phyloP scores from a whole-genome alignment of 2,888 invertebrate genomes.

The Scaptomyza flava region DNA sequence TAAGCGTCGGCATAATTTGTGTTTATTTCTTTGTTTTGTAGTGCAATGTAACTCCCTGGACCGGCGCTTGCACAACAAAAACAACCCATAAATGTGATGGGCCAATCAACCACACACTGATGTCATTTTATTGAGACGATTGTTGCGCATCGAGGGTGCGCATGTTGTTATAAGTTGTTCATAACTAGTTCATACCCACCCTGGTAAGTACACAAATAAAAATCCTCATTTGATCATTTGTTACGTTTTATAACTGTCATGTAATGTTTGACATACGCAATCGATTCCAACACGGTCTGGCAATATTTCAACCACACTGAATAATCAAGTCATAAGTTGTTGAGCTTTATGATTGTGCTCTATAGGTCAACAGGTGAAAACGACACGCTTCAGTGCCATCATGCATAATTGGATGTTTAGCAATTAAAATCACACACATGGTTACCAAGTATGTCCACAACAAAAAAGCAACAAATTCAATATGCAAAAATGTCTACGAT shows the following conservation, averaged over 20 bases:
- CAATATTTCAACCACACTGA: constrained; percentile 17
- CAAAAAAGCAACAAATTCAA: constrained; percentile 34
- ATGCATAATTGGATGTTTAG: constrained; percentile 58
- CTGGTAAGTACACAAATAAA: neutral
- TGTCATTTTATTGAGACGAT: constrained; percentile 21
- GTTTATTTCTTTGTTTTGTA: constrained; percentile 18
- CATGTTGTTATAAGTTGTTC: constrained; percentile 66
- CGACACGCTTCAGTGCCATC: constrained; percentile 39
- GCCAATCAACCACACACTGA: constrained; percentile 58
- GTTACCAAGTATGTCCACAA: constrained; percentile 39
- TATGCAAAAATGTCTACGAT: constrained; percentile 66
- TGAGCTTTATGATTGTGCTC: constrained; percentile 22
- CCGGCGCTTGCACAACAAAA: constrained; percentile 2
- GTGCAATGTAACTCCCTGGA: constrained; percentile 24
- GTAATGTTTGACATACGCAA: constrained; percentile 39
- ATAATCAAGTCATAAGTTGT: constrained; percentile 31
- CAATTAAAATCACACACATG: constrained; percentile 57
- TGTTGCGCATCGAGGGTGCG: constrained; percentile 39
- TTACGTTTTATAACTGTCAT: constrained; percentile 52
- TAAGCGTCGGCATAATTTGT: neutral
- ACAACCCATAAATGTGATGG: constrained; percentile 33
- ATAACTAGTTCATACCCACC: constrained; percentile 45
- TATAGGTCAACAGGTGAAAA: constrained; percentile 72
- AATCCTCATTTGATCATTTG: constrained; percentile 27
- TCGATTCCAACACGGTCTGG: constrained; percentile 11